Evolutionary conservation across 1,140 invertebrate genomes (phyloP).

Genomic region (Drosophila orosa): DNA sequence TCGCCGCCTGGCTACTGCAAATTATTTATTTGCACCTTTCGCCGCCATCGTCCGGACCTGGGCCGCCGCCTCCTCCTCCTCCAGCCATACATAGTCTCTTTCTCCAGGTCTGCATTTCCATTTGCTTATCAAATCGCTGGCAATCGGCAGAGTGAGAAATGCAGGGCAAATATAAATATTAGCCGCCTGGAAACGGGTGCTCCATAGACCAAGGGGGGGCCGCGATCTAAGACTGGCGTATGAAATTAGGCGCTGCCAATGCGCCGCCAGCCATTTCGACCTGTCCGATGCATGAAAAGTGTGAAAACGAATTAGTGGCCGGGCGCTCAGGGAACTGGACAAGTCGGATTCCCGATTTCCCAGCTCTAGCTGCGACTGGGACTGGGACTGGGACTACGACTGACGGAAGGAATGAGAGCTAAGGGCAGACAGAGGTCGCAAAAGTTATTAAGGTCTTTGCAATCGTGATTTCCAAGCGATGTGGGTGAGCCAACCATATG

Average conservation of each 20-base stretch:
- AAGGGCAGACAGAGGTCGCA: constrained; percentile 37
- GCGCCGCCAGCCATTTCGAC: constrained; percentile 54
- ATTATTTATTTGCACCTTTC: constrained; percentile 82
- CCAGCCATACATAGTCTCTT: not conserved
- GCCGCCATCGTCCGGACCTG: constrained; percentile 46
- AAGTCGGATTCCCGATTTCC: constrained; percentile 10
- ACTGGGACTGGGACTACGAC: constrained; percentile 2
- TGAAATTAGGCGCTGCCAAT: constrained; percentile 68
- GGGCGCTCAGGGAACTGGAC: constrained; percentile 30
- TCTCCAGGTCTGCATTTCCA: constrained; percentile 60
- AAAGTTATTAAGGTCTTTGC: constrained; percentile 27
- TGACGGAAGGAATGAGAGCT: constrained; percentile 22
- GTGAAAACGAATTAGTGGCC: constrained; percentile 76
- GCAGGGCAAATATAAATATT: constrained; percentile 82
- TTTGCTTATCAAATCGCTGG: constrained; percentile 76
- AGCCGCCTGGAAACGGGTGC: constrained; percentile 37
- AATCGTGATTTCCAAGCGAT: constrained; percentile 13
- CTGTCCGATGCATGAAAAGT: constrained; percentile 73
- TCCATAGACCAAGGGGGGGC: not conserved
- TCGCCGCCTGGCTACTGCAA: constrained; percentile 66
- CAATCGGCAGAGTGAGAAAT: constrained; percentile 69
- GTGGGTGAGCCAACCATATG: constrained; percentile 6
- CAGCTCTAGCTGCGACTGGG: not conserved
- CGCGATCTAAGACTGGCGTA: constrained; percentile 51
- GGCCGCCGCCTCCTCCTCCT: not conserved